Evolutionary conservation across 2,797 vertebrate species (phyloP), one percentile per base, ranked within the genome.

Genomic region (Pogoniulus pusillus): DNA sequence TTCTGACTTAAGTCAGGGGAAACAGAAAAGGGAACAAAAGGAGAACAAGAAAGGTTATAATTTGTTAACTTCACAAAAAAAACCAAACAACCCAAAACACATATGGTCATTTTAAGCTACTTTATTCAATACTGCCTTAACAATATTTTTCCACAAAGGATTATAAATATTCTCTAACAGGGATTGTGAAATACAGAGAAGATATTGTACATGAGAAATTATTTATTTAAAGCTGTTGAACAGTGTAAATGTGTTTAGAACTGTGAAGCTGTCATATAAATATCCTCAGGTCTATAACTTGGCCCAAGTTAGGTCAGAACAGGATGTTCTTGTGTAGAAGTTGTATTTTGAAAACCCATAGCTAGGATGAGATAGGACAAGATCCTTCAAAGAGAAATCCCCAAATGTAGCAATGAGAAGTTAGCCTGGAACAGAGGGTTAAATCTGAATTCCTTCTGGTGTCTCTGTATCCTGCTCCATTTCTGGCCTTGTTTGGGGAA

Each of bases 151-250:
- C 68, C 72, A 65, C 34, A 69, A 57, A 47, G 23, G 22, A 60
- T 71, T 91, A 74, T 77, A 90, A 82, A 78, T 60, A 65, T 34
- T 35, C 51, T 77, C 8, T 76, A 89, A 93, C 34, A 74, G 37
- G 32, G 58, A 82, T 43, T 94, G 75, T 84, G 51, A 95, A 87
- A 88, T 4, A 53, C 65, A 82, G 75, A 86, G 34, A 91, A 74
- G 27, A 65, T 79, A 77, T 51, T 82, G 13, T 65, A 90, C 30
- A 49, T 49, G 59, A 72, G 37, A 88, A 84, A 82, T 74, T 89
- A 51, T 58, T 59, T 59, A 26, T 83, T 91, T 69, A 90, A 90
- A 87, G 22, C 39, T 65, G 14, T 66, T 85, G 53, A 77, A 77
- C 51, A 85, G n/a, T 63, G 14, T 55, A 62, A 79, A 59, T 35